A percentile compares a stretch with the other conserved stretches of the same genome.
Evolutionary conservation across 2,113 vertebrate species (phyloP).

Genomic region (Alethe diademata): DNA sequence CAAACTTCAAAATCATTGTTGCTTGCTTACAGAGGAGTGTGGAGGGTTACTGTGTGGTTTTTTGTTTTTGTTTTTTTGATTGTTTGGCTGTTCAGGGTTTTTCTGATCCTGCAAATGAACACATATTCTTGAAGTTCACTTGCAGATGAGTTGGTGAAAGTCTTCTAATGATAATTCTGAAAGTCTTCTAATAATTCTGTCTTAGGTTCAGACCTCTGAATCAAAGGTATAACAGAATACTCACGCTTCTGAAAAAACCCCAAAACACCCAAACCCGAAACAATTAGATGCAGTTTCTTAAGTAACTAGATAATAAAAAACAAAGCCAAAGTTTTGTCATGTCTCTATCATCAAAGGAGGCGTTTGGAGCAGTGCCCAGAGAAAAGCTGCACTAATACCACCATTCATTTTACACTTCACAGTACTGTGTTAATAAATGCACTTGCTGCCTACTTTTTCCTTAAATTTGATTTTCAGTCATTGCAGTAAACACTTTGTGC

Average conservation of each 20-base stretch:
- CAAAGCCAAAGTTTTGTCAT: background rate
- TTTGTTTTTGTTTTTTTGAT: background rate
- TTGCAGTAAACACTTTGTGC: background rate
- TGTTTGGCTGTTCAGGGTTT: background rate
- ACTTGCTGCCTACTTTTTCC: background rate
- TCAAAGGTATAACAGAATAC: background rate
- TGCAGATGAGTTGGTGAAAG: accelerated
- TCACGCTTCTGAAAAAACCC: background rate
- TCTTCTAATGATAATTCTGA: background rate
- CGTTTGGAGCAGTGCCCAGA: background rate
- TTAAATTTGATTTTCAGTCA: background rate
- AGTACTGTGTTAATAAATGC: background rate
- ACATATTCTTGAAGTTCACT: background rate
- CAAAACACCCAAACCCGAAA: background rate
- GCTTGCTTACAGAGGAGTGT: background rate
- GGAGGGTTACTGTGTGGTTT: accelerated
- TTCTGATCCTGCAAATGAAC: background rate
- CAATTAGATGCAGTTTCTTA: background rate
- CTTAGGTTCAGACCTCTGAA: background rate
- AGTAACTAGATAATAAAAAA: background rate
- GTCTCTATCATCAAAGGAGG: background rate
- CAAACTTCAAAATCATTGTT: background rate
- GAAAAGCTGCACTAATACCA: background rate
- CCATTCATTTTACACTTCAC: background rate
- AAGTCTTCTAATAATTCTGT: background rate